Percentiles rank a stretch among this genome's conserved stretches.
phyloP scores from a whole-genome alignment of 2,888 invertebrate genomes.

The Scaptomyza tumidula region DNA sequence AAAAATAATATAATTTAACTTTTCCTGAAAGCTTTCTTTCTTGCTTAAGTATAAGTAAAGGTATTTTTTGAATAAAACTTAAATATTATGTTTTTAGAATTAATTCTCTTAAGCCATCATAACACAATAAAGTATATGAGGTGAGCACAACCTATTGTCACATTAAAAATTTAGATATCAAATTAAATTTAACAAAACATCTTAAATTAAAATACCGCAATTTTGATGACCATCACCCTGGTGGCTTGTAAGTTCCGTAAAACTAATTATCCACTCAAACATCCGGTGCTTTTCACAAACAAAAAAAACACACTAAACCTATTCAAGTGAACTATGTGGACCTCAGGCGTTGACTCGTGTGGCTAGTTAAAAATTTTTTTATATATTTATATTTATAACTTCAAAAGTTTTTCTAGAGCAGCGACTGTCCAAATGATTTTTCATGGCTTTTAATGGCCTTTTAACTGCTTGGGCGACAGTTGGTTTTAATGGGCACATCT shows the following conservation, averaged over 20 bases:
- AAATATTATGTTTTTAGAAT: too few relatives aligned
- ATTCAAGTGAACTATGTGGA: constrained; percentile 59
- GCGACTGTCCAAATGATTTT: constrained; percentile 41
- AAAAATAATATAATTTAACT: too few relatives aligned
- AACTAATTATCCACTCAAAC: constrained; percentile 55
- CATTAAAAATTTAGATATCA: background rate
- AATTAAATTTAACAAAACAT: background rate
- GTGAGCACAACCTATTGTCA: background rate
- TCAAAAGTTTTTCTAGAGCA: constrained; percentile 56
- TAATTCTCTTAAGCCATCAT: too few relatives aligned
- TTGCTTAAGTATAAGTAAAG: background rate
- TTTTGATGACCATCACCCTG: constrained; percentile 24
- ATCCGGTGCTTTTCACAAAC: constrained; percentile 57
- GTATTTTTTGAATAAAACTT: too few relatives aligned
- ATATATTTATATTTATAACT: constrained; percentile 45
- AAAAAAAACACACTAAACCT: constrained; percentile 25
- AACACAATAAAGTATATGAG: too few relatives aligned
- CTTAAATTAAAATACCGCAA: background rate
- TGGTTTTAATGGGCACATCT: constrained; percentile 65
- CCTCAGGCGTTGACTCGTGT: constrained; percentile 66
- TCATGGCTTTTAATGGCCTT: constrained; percentile 54
- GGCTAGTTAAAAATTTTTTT: constrained; percentile 51
- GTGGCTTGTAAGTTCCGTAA: constrained; percentile 21
- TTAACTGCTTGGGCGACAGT: constrained; percentile 60
- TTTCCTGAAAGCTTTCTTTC: background rate